Conservation (phyloP, 2,797 vertebrate species). For the Clangula hyemalis region DNA sequence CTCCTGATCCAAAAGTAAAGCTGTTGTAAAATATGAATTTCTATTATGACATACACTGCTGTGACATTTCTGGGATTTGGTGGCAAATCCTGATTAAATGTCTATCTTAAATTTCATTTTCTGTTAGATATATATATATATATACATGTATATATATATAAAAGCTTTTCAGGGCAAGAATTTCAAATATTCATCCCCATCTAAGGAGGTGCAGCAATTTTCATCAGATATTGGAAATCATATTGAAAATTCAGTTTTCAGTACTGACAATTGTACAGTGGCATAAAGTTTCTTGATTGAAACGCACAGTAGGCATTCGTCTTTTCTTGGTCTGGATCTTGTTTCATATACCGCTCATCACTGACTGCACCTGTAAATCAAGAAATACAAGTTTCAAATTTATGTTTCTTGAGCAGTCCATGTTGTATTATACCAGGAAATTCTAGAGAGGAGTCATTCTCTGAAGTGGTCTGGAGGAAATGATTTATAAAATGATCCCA, state of each 20-base stretch:
- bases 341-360: background rate
- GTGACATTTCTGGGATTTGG: conserved; percentile 20
- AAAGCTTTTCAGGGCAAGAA: background rate
- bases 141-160: too few species aligned
- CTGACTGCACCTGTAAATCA: background rate
- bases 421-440: background rate
- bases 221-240: background rate
- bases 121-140: background rate
- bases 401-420: background rate
- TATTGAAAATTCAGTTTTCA: background rate
- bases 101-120: background rate
- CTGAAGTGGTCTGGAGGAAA: background rate
- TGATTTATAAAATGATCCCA: background rate
- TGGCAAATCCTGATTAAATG: background rate
- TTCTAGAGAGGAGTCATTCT: background rate
- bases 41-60: background rate
- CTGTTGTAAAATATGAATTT: background rate
- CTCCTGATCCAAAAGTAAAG: background rate
- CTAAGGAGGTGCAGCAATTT: background rate
- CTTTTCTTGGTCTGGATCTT: background rate
- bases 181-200: background rate
- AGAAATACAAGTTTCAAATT: background rate
- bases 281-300: background rate
- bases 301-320: background rate
- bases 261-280: background rate